Percentiles rank a stretch among this genome's conserved stretches.
phyloP scores from a whole-genome alignment of 2,888 invertebrate species.

The Eumacrocentrus americanus region DNA sequence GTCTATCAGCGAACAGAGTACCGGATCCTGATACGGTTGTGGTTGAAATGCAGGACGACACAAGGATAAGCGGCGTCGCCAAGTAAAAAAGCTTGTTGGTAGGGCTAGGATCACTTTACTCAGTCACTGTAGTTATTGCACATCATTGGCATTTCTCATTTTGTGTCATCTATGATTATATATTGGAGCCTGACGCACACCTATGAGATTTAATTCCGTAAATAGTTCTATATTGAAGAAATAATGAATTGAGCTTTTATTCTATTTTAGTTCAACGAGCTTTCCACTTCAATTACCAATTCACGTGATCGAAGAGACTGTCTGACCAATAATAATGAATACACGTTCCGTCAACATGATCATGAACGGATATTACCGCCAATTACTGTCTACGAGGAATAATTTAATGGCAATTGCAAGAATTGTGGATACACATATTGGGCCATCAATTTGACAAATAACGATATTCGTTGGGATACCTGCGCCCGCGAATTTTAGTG shows the following conservation, averaged over 20 bases:
- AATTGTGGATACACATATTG: background rate
- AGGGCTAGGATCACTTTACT: slow-evolving; percentile 58
- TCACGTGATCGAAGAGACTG: slow-evolving; percentile 54
- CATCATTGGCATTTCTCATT: slow-evolving; percentile 8
- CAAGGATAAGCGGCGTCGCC: slow-evolving; percentile 59
- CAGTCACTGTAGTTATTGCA: slow-evolving; percentile 34
- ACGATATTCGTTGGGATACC: slow-evolving; percentile 14
- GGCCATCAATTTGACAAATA: slow-evolving; percentile 25
- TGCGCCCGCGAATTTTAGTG: slow-evolving; percentile 20
- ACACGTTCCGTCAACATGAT: slow-evolving; percentile 11
- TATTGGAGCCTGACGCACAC: slow-evolving; percentile 1
- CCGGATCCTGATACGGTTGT: slow-evolving; percentile 59
- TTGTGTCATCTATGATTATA: slow-evolving; percentile 13
- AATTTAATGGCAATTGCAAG: slow-evolving; percentile 1
- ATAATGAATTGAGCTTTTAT: slow-evolving; percentile 23
- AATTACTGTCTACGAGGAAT: slow-evolving; percentile 6
- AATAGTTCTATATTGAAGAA: background rate
- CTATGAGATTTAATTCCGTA: background rate
- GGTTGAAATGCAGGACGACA: slow-evolving; percentile 59
- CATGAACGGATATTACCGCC: background rate
- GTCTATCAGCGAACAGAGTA: slow-evolving; percentile 58
- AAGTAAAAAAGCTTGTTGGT: slow-evolving; percentile 61
- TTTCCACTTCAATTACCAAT: slow-evolving; percentile 35
- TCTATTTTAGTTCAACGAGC: slow-evolving; percentile 9
- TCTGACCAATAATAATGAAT: slow-evolving; percentile 46